Percentiles rank a stretch among this genome's conserved stretches.
Conservation (phyloP, 2,888 invertebrate species). For the Meganola albula region DNA sequence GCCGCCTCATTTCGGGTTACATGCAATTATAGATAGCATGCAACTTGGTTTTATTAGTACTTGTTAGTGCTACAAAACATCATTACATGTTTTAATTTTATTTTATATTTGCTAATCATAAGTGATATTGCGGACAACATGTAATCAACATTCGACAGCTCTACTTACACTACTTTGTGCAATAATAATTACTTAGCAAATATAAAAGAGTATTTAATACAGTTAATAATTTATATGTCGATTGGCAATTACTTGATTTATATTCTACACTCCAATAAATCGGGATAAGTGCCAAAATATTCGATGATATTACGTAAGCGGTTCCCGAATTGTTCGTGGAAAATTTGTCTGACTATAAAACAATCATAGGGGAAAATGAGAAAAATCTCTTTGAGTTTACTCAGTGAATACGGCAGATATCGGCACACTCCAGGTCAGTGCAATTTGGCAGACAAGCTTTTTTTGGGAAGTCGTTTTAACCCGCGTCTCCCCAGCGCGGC, state of each 20-base stretch:
- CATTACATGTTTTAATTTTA: neutral
- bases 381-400: constrained; percentile 25
- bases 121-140: neutral
- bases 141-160: neutral
- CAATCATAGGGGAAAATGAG: constrained; percentile 26
- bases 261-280: constrained; percentile 19
- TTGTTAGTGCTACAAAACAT: no score
- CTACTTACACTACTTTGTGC: no score
- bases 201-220: constrained; percentile 15
- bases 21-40: no score
- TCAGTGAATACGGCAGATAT: constrained; percentile 25
- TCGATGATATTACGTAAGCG: constrained; percentile 26
- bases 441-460: constrained; percentile 48
- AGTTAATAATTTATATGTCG: constrained; percentile 15
- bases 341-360: constrained; percentile 28
- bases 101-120: neutral
- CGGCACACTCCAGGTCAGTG: constrained; percentile 32
- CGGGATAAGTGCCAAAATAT: constrained; percentile 15
- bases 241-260: constrained; percentile 21
- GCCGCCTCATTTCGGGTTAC: no score
- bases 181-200: constrained; percentile 18
- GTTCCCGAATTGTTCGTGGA: constrained; percentile 16
- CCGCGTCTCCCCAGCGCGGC: constrained; percentile 37
- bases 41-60: neutral
- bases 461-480: constrained; percentile 42